phyloP scores from a whole-genome alignment of 2,113 vertebrate genomes.

The Ochotona princeps region DNA sequence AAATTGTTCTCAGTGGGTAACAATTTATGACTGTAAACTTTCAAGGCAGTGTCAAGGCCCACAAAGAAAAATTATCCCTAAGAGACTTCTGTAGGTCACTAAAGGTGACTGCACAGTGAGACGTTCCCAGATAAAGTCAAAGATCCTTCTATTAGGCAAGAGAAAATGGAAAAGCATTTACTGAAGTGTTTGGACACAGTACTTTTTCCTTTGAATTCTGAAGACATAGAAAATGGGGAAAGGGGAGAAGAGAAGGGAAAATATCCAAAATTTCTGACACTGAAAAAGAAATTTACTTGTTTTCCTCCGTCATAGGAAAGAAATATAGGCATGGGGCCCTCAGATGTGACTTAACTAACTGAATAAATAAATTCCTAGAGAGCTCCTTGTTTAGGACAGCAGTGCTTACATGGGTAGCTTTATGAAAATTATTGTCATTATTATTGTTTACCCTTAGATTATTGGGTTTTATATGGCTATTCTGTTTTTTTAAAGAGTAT shows the following conservation, averaged over 20 bases:
- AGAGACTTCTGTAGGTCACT: conserved; percentile 48
- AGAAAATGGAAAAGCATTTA: conserved; percentile 52
- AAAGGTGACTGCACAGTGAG: conserved; percentile 34
- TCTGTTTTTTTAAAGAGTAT: neutral
- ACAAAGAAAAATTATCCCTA: conserved; percentile 58
- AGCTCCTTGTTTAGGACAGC: neutral
- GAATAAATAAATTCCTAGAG: neutral
- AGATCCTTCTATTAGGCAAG: conserved; percentile 14
- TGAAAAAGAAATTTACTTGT: neutral
- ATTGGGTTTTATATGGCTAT: conserved; percentile 29
- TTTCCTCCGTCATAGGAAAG: neutral
- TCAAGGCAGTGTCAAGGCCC: conserved; percentile 51
- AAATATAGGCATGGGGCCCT: neutral
- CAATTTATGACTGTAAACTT: conserved; percentile 69
- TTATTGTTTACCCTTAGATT: neutral
- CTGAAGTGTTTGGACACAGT: conserved; percentile 10
- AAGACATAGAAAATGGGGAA: neutral
- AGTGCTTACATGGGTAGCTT: conserved; percentile 28
- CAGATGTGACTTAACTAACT: neutral
- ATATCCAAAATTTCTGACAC: neutral
- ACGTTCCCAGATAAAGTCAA: conserved; percentile 51
- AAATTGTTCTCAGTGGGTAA: conserved; percentile 61
- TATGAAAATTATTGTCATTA: neutral
- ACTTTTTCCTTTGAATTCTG: conserved; percentile 52
- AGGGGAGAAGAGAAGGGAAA: neutral